These are phyloP conservation scores for Drosophila setifemur DNA, from an alignment of 1,140 invertebrate genomes.

Conservation along the genomic window DNA sequence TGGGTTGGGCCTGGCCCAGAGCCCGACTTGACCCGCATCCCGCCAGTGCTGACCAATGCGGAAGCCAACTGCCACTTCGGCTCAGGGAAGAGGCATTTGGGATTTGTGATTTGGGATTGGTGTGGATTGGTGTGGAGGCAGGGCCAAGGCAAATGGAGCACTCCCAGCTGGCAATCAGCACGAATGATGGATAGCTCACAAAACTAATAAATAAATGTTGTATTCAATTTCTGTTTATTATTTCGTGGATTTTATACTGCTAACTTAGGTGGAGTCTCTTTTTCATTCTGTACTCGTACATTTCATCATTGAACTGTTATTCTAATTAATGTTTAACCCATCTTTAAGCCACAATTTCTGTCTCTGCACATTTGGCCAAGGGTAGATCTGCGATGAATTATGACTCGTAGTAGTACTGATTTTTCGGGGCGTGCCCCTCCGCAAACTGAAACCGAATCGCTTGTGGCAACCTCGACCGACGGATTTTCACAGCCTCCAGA, in stretches of 20 bases:
- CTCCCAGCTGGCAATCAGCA: constrained; percentile 4
- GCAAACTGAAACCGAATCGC: background rate
- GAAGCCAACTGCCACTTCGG: constrained; percentile 1
- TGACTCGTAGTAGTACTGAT: background rate
- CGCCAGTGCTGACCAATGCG: background rate
- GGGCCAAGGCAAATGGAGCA: constrained; percentile 29
- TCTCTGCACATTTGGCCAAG: background rate
- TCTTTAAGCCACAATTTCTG: too few species aligned
- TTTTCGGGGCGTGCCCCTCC: constrained; percentile 9
- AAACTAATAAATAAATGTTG: too few species aligned
- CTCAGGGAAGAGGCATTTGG: background rate
- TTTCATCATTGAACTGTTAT: too few species aligned
- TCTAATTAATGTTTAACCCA: too few species aligned
- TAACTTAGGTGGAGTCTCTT: too few species aligned
- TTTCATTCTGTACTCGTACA: too few species aligned
- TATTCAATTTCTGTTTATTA: too few species aligned
- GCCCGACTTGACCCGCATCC: constrained; percentile 13
- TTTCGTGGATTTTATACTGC: too few species aligned
- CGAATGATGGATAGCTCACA: constrained; percentile 8
- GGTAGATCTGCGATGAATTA: constrained; percentile 2
- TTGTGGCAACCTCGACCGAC: constrained; percentile 40
- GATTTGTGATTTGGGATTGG: background rate
- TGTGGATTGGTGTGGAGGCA: too few species aligned
- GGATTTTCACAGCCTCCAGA: constrained; percentile 40
- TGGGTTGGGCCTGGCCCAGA: background rate